Base-by-base conservation (phyloP, 2,888 invertebrate genomes). In the Quadriops clusia region DNA sequence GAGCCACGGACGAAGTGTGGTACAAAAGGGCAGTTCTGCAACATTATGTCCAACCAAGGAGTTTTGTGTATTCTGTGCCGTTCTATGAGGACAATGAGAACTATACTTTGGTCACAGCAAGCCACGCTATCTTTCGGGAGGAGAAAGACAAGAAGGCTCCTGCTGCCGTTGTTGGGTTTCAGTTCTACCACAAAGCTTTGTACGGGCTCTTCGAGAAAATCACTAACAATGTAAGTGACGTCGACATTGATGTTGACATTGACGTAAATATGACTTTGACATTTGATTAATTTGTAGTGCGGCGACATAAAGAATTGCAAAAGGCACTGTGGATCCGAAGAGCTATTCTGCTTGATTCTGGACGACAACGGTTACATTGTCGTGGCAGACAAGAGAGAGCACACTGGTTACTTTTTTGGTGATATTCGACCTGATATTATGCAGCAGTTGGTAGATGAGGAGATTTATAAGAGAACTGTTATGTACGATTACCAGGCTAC, bases 341-440 rank as follows among this genome's bases (percentile, higher is more conserved):
- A 74, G 33, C 68, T 82, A 51, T 80, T 83, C 41, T 93, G 93
- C 51, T 83, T 77, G 49, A 65, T 93, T 30, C 63, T 93, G 16
- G 93, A 93, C 56, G 86, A 85, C 56, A 86, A 87, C 52, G 93
- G 89, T 4, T 93, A 82, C 64, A 71, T 93, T 11, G 63, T 86
- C 1, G 77, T 81, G 13, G 81, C 85, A 8, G 65, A 61, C 20
- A 71, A 76, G 29, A 57, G 67, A 1, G 64, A 60, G 14, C 48
- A 53, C 23, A 83, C 84, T 1, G 93, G 93, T 3, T 72, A 72
- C 49, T 93, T 94, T 59, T 89, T 93, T 52, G 94, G 93, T 1
- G 82, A 80, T 55, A 71, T 90, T 24, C 45, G 60, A 9, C 49
- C 56, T 1, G 76, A 78, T 21, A 73, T 90, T 12, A 86, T 91